phyloP scores from a whole-genome alignment of 1,140 invertebrate species.

The Macrosteles quadrilineatus region DNA sequence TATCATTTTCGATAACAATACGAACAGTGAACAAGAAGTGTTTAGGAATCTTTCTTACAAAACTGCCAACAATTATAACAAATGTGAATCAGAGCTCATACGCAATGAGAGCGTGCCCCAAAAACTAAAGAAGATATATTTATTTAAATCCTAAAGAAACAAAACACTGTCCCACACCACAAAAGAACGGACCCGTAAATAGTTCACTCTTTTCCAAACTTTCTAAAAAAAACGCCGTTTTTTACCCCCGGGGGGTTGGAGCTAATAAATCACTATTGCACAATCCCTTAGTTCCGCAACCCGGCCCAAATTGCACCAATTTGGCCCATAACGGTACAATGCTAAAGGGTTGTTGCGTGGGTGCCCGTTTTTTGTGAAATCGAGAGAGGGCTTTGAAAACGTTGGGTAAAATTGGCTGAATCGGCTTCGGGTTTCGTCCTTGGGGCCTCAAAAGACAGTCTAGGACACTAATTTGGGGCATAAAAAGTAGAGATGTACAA shows the following conservation, averaged over 20 bases:
- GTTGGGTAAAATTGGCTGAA: constrained; percentile 15
- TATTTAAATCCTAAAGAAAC: too few relatives aligned
- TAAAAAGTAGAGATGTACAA: constrained; percentile 10
- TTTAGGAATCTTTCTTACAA: too few relatives aligned
- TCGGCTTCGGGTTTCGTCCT: constrained; percentile 11
- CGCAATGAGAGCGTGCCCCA: too few relatives aligned
- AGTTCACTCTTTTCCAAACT: too few relatives aligned
- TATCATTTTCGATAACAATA: too few relatives aligned
- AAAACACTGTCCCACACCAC: too few relatives aligned
- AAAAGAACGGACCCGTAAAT: too few relatives aligned
- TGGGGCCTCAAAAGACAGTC: neutral
- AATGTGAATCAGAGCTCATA: too few relatives aligned
- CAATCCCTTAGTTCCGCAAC: constrained; percentile 20
- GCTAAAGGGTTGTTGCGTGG: constrained; percentile 21
- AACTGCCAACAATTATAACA: too few relatives aligned
- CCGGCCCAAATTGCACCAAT: constrained; percentile 14
- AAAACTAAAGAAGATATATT: too few relatives aligned
- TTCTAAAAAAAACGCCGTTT: too few relatives aligned
- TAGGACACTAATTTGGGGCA: constrained; percentile 16
- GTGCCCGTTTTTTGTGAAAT: constrained; percentile 25
- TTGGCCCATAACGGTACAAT: constrained; percentile 16
- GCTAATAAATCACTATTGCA: constrained; percentile 7
- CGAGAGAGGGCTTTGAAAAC: neutral
- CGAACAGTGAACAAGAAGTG: too few relatives aligned
- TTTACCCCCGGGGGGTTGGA: neutral